These are phyloP conservation scores for Orientallactaga sibirica DNA, from an alignment of 2,797 vertebrate genomes.

Conservation along the genomic window DNA sequence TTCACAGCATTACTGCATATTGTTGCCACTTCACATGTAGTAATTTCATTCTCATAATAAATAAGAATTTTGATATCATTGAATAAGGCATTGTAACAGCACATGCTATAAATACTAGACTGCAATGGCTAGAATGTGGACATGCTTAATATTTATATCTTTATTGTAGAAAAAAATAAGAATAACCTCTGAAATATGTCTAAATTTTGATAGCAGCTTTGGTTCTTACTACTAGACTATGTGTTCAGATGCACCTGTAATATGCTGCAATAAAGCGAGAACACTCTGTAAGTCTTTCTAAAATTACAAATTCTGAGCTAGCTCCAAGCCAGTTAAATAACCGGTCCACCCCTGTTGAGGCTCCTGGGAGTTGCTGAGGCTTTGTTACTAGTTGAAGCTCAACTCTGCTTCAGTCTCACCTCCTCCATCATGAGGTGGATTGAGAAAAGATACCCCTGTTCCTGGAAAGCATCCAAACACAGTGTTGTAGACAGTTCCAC, in stretches of 20 bases:
- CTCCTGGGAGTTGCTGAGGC: not conserved
- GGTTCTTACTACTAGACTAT: not conserved
- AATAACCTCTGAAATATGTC: not conserved
- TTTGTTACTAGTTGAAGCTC: not conserved
- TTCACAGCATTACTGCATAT: fast-evolving
- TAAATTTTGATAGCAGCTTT: too few relatives aligned
- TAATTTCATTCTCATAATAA: not conserved
- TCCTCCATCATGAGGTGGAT: not conserved
- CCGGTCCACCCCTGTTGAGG: not conserved
- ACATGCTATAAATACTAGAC: not conserved
- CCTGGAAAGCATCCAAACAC: not conserved
- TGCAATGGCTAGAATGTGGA: not conserved
- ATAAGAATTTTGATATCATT: not conserved
- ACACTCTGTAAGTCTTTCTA: not conserved
- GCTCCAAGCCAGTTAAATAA: not conserved
- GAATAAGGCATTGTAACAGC: not conserved
- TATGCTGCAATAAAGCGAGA: not conserved
- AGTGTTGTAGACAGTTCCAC: too few relatives aligned
- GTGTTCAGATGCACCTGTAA: not conserved
- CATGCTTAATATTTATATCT: not conserved
- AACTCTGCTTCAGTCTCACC: not conserved
- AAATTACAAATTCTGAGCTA: not conserved
- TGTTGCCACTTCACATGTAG: not conserved
- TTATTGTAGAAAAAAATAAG: not conserved
- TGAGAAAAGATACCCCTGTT: not conserved